A percentile compares a stretch with the other conserved stretches of the same genome.
These are phyloP conservation scores for Aphaenogaster rudis DNA, from an alignment of 1,140 invertebrate species.

Conservation along the genomic window DNA sequence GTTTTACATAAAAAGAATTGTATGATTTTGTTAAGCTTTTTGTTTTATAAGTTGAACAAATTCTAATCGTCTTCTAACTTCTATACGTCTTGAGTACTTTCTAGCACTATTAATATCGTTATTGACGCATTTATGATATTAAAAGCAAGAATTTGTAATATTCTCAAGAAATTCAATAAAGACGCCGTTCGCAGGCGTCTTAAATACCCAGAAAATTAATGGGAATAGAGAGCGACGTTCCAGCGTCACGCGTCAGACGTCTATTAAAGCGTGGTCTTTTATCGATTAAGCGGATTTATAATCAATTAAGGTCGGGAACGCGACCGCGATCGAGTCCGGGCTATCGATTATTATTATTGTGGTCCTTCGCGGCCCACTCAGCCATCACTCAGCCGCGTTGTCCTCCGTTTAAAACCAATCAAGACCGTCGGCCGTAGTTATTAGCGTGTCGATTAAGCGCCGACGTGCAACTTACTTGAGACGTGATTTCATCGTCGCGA, in stretches of 20 bases:
- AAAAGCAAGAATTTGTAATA: constrained; percentile 25
- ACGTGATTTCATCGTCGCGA: constrained; percentile 27
- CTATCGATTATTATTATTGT: constrained; percentile 63
- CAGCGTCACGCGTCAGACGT: constrained; percentile 27
- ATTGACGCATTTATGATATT: not conserved
- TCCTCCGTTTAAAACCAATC: constrained; percentile 62
- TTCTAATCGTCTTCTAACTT: not conserved
- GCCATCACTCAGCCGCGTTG: constrained; percentile 36
- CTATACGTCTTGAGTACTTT: not conserved
- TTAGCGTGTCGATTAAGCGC: constrained; percentile 56
- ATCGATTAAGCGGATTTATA: constrained; percentile 52
- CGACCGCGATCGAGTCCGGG: not conserved
- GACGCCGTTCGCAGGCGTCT: not conserved
- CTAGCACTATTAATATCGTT: not conserved
- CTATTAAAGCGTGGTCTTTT: constrained; percentile 51
- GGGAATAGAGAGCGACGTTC: not conserved
- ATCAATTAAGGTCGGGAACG: constrained; percentile 47
- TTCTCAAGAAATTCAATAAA: constrained; percentile 44
- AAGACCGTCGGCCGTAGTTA: constrained; percentile 44
- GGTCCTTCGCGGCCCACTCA: constrained; percentile 33
- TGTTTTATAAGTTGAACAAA: not conserved
- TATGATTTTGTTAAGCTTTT: too few species aligned
- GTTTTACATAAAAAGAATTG: too few species aligned
- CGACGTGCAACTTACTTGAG: constrained; percentile 24
- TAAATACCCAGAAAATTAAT: constrained; percentile 41